Conservation (phyloP, 2,888 invertebrate genomes). For the Tinea pellionella region DNA sequence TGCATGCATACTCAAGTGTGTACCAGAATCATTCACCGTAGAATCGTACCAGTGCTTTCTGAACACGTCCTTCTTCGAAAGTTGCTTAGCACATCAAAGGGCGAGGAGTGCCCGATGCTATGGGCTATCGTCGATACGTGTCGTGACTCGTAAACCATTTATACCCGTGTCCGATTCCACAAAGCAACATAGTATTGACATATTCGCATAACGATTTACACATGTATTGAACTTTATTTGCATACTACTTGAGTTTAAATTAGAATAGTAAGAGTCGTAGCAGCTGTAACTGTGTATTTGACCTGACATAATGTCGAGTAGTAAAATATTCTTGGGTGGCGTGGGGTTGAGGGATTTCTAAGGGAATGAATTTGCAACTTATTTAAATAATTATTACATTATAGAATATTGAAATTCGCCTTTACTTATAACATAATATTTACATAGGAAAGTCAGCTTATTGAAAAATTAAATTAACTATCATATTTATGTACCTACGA, state of each 20-base stretch:
- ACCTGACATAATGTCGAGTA: constrained; percentile 21
- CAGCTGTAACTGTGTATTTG: not conserved
- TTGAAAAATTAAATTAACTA: no score
- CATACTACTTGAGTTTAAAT: not conserved
- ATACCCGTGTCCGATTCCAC: constrained; percentile 21
- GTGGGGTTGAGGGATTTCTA: constrained; percentile 7
- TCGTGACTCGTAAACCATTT: constrained; percentile 23
- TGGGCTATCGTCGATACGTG: constrained; percentile 8
- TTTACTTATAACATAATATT: no score
- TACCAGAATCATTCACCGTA: constrained; percentile 12
- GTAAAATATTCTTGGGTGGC: constrained; percentile 17
- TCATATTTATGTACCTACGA: no score
- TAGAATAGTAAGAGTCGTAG: not conserved
- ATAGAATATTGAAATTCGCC: no score
- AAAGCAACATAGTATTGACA: constrained; percentile 32
- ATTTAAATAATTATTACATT: not conserved
- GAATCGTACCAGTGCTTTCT: constrained; percentile 9
- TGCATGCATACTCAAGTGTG: not conserved
- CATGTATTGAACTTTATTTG: not conserved
- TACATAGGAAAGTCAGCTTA: no score
- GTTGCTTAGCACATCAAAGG: constrained; percentile 14
- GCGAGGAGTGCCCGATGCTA: constrained; percentile 5
- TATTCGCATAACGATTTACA: not conserved
- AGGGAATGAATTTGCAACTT: constrained; percentile 14
- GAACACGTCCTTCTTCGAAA: constrained; percentile 15